Conservation (phyloP, 2,113 vertebrate genomes). For the Gorilla gorilla region DNA sequence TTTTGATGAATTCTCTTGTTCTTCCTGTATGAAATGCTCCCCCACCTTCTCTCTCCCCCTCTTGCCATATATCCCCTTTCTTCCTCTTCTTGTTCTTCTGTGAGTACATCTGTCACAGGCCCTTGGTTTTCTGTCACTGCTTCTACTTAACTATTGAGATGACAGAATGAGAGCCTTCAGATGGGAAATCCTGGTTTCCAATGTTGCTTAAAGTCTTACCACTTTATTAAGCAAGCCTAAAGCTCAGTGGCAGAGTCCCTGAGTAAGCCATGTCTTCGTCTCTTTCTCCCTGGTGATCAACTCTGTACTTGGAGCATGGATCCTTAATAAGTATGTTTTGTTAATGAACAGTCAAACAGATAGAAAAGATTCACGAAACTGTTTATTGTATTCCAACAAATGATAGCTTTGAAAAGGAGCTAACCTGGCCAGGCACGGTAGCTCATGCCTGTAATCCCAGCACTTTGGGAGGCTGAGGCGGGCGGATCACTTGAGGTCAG, state of each 20-base stretch:
- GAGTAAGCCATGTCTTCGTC: rapidly evolving
- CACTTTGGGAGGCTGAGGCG: too few relatives aligned
- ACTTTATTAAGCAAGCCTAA: not conserved
- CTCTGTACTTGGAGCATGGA: not conserved
- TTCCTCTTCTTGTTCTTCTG: not conserved
- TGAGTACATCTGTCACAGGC: not conserved
- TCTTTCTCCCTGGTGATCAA: not conserved
- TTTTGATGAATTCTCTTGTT: not conserved
- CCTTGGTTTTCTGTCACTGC: not conserved
- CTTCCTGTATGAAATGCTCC: not conserved
- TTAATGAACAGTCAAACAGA: not conserved
- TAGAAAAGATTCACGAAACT: not conserved
- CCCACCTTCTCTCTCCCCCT: not conserved
- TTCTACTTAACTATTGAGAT: not conserved
- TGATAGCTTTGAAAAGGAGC: not conserved
- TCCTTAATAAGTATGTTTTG: not conserved
- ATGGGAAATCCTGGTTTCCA: not conserved
- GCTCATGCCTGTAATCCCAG: too few relatives aligned
- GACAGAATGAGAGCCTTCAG: not conserved
- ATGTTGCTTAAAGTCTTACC: not conserved
- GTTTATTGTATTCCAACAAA: not conserved
- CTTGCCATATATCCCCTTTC: not conserved
- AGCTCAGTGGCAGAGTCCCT: not conserved
- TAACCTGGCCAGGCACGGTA: not conserved
- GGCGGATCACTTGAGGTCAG: too few relatives aligned